phyloP scores from a whole-genome alignment of 2,113 vertebrate genomes.

The Vanacampus margaritifer region DNA sequence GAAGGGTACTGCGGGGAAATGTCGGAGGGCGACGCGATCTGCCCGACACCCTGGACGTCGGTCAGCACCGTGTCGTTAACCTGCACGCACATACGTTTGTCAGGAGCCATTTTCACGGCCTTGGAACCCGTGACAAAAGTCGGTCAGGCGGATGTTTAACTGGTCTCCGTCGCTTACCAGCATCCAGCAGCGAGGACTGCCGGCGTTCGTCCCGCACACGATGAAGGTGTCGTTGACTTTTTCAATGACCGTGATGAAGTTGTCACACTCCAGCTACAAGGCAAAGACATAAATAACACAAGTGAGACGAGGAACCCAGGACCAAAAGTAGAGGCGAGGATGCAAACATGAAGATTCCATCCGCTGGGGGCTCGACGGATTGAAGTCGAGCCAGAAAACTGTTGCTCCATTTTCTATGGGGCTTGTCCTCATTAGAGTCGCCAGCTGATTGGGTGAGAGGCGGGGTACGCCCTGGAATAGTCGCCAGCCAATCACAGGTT shows the following conservation, averaged over 20 bases:
- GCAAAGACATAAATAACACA: not conserved
- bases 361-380: no score
- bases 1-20: constrained; percentile 70
- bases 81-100: constrained; percentile 34
- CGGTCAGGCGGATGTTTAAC: no score
- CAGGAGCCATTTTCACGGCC: not conserved
- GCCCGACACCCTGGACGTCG: constrained; percentile 56
- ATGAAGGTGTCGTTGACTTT: constrained; percentile 72
- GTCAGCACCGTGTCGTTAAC: constrained; percentile 68
- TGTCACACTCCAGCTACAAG: constrained; percentile 73
- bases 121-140: no score
- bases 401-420: no score
- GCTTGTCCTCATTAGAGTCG: no score
- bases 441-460: no score
- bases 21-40: constrained; percentile 55
- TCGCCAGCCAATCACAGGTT: no score
- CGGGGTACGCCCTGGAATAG: no score
- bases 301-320: constrained; percentile 10
- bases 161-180: constrained; percentile 66
- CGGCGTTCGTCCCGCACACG: constrained; percentile 78
- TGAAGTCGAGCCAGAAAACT: no score
- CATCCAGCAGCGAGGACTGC: constrained; percentile 77
- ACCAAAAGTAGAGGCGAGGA: not conserved
- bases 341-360: not conserved
- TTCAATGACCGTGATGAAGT: constrained; percentile 79